phyloP scores from a whole-genome alignment of 2,797 vertebrate species.

The Salmo trutta region DNA sequence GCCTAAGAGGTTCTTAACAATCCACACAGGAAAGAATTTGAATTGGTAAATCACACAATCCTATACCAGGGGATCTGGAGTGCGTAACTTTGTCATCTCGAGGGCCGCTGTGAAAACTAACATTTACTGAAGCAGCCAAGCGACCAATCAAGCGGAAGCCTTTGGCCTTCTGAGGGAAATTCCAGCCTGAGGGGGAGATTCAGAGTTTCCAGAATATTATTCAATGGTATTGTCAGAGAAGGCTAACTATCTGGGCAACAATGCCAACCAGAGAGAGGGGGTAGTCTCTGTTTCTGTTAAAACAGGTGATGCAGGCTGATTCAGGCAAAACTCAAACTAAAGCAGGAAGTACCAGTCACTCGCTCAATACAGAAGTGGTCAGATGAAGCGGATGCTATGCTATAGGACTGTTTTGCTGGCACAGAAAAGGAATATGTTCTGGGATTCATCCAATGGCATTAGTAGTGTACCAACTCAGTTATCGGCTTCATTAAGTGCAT shows the following conservation, averaged over 20 bases:
- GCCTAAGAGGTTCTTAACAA: conserved; percentile 62
- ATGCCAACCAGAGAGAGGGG: background rate
- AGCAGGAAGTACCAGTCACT: too few species aligned
- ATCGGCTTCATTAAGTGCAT: too few species aligned
- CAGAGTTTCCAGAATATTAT: conserved; percentile 62
- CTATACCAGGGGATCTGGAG: conserved; percentile 66
- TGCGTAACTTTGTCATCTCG: conserved; percentile 74
- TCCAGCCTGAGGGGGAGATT: conserved; percentile 69
- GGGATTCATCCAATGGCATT: too few species aligned
- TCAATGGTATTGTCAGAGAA: conserved; percentile 39
- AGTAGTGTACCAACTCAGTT: too few species aligned
- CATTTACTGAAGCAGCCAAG: conserved; percentile 63
- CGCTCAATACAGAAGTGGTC: too few species aligned
- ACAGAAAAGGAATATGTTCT: too few species aligned
- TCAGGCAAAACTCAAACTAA: too few species aligned
- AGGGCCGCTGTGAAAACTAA: conserved; percentile 73
- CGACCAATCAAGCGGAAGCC: conserved; percentile 59
- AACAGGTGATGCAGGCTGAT: background rate
- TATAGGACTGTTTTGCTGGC: too few species aligned
- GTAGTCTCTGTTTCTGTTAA: background rate
- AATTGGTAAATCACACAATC: conserved; percentile 65
- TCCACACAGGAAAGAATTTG: conserved; percentile 70
- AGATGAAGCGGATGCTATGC: too few species aligned
- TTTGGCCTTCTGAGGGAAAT: conserved; percentile 68
- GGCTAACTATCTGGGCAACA: conserved; percentile 36